phyloP scores from a whole-genome alignment of 2,113 vertebrate species.

The Cygnus buccinator region DNA sequence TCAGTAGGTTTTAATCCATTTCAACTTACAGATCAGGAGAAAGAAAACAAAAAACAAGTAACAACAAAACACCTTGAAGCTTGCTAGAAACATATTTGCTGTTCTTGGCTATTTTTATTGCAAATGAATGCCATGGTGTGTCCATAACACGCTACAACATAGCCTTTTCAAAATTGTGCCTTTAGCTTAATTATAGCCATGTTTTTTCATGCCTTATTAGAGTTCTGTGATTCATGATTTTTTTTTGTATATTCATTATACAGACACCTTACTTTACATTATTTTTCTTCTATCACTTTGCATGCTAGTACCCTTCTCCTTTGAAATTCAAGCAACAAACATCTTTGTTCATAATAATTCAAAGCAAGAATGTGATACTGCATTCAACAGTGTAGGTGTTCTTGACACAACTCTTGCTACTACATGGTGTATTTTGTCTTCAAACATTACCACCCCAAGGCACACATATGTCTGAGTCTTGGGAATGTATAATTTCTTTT shows the following conservation, averaged over 20 bases:
- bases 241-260: not conserved
- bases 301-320: rapidly evolving
- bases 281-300: not conserved
- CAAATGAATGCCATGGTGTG: not conserved
- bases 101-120: not conserved
- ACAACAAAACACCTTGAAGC: not conserved
- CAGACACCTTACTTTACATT: not conserved
- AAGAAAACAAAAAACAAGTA: not conserved
- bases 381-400: not conserved
- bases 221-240: not conserved
- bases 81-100: not conserved
- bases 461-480: not conserved
- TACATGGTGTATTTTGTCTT: constrained; percentile 17
- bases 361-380: not conserved
- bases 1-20: not conserved
- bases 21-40: not conserved
- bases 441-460: not conserved
- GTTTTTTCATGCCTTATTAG: not conserved
- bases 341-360: not conserved
- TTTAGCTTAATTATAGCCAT: not conserved
- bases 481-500: not conserved
- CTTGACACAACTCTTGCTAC: not conserved
- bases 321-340: not conserved
- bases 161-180: not conserved
- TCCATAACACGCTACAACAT: not conserved